Conservation (phyloP, 2,113 vertebrate genomes). For the Sebastes fasciatus region DNA sequence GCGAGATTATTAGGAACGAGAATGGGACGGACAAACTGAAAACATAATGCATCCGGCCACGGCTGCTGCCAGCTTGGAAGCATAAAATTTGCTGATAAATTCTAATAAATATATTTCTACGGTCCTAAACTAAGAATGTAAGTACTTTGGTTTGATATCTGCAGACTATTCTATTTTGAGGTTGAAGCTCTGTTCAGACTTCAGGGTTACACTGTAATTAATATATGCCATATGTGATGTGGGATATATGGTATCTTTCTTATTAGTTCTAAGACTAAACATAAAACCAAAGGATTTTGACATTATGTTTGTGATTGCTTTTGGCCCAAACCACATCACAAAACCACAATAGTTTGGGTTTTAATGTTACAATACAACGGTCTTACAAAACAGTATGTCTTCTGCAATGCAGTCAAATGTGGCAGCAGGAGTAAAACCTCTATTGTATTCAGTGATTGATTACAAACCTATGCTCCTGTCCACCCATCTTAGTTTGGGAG, state of each 20-base stretch:
- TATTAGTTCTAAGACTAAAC: background rate
- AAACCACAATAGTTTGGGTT: constrained; percentile 1
- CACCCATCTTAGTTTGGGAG: background rate
- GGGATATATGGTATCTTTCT: background rate
- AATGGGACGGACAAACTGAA: too few relatives aligned
- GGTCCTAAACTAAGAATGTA: background rate
- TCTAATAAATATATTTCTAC: background rate
- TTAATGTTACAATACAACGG: background rate
- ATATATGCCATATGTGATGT: background rate
- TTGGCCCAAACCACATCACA: background rate
- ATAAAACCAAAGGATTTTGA: background rate
- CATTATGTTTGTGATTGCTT: background rate
- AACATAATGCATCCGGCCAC: too few relatives aligned
- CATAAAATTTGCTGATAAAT: background rate
- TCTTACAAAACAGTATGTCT: background rate
- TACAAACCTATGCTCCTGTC: background rate
- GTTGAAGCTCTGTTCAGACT: background rate
- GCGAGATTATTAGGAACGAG: too few relatives aligned
- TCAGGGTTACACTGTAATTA: background rate
- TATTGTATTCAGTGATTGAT: background rate
- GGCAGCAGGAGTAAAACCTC: background rate
- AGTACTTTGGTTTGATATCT: background rate
- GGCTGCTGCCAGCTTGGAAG: too few relatives aligned
- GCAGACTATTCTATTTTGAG: too few relatives aligned
- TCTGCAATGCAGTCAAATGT: background rate